These are phyloP conservation scores for Cantharis rustica DNA, from an alignment of 2,888 invertebrate genomes.

Conservation along the genomic window DNA sequence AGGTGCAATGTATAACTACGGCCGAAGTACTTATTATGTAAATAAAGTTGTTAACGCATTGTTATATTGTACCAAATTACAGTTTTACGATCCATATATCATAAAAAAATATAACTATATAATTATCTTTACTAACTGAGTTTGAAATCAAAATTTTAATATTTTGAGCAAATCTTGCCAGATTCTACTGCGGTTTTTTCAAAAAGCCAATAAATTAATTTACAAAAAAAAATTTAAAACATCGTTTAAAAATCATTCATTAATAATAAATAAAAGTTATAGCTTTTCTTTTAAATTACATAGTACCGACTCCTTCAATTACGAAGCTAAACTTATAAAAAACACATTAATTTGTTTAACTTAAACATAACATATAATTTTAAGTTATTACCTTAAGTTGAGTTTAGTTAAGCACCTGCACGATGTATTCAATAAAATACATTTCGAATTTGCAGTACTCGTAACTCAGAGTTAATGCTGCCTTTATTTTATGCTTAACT, in stretches of 20 bases:
- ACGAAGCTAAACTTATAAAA: constrained; percentile 8
- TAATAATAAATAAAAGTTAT: background rate
- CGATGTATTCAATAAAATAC: background rate
- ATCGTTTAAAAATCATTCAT: background rate
- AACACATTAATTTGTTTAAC: constrained; percentile 10
- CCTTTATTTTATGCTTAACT: background rate
- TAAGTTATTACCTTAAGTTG: constrained; percentile 13
- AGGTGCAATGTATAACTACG: background rate
- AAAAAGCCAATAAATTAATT: background rate
- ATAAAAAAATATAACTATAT: background rate
- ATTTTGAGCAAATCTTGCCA: too few relatives aligned
- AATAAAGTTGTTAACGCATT: background rate
- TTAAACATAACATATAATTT: constrained; percentile 10
- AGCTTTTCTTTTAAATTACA: constrained; percentile 4
- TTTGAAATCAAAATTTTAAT: background rate
- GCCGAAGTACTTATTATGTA: background rate
- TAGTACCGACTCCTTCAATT: background rate
- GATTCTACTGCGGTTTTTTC: background rate
- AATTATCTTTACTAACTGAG: too few relatives aligned
- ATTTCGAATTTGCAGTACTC: background rate
- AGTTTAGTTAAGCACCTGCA: background rate
- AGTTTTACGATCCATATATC: background rate
- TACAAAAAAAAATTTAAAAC: background rate
- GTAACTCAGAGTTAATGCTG: background rate
- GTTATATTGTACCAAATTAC: background rate